Base-by-base conservation (phyloP, 2,888 invertebrate genomes). In the Gryllus longicercus region DNA sequence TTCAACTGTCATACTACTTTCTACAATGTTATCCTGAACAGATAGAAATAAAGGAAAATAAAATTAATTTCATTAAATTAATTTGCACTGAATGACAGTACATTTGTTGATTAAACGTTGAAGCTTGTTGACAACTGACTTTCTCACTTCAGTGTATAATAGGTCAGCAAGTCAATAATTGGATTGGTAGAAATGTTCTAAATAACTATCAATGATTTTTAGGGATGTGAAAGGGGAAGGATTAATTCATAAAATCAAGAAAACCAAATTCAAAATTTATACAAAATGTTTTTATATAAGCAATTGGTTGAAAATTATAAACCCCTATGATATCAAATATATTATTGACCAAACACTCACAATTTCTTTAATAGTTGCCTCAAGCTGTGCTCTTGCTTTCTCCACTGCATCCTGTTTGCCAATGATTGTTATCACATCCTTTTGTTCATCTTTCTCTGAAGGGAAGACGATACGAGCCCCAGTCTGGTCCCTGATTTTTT, bases 391-490 rank as follows among this genome's bases (percentile, higher is more conserved):
- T 86, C 95, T 95, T 16, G 97, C 98, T 83, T 93, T 92, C 84
- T 93, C 92, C 2, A 98, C 98, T 83, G 94, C 93, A 84, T 97
- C 98, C 87, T 97, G 95, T 87, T 92, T 91, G 85, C 99, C 99
- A 85, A 98, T 95, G 83, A 99, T 96, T 78, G 94, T 95, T 85
- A 99, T 98, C 11, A 94, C 89, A 88, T 98, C 97, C 85, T 95
- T 93, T 86, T 95, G 95, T 82, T 93, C 93, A 86, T 98, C 98
- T 83, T 93, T 92, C 83, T 94, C 95, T 18, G 93, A 92, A 0
- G 97, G 97, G 89, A 99, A 98, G 83, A 98, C 93, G 83, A 99
- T 96, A 81, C 97, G 92, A 21, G 97, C 97, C 79, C 96, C 96
- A 49, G 98, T 98, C 80, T 93, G 93, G 85, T 98, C 98, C 74